These are phyloP conservation scores for Strigamia transsilvanica DNA, from an alignment of 2,888 invertebrate genomes.

Conservation along the genomic window DNA sequence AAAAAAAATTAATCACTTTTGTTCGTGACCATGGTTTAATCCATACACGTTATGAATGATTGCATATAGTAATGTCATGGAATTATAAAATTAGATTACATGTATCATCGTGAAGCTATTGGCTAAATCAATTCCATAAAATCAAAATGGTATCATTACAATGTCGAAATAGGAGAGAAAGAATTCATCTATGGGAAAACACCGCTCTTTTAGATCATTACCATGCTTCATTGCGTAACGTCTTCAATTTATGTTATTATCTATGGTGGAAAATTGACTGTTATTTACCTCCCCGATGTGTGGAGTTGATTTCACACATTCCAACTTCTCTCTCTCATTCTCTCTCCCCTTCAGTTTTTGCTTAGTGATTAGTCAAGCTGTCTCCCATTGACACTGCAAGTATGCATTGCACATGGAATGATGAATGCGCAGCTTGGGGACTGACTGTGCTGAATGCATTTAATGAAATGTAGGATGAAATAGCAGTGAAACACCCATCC, in stretches of 20 bases:
- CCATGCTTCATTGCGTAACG: slow-evolving; percentile 39
- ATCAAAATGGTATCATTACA: slow-evolving; percentile 43
- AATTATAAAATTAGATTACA: slow-evolving; percentile 25
- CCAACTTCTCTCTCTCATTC: slow-evolving; percentile 25
- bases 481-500: slow-evolving; percentile 47
- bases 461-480: slow-evolving; percentile 49
- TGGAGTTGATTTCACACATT: slow-evolving; percentile 49
- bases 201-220: slow-evolving; percentile 24
- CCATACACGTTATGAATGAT: too few relatives aligned
- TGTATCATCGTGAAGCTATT: slow-evolving; percentile 4
- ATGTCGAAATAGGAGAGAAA: not conserved
- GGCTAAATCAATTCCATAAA: slow-evolving; percentile 19
- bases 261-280: slow-evolving; percentile 45
- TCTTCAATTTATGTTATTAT: slow-evolving; percentile 47
- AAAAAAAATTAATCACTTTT: not conserved
- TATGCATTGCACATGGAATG: slow-evolving; percentile 34
- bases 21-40: not conserved
- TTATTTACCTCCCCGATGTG: slow-evolving; percentile 42
- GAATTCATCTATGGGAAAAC: slow-evolving; percentile 6
- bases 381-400: slow-evolving; percentile 48
- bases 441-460: slow-evolving; percentile 39
- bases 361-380: slow-evolving; percentile 43
- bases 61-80: not conserved
- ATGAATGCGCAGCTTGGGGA: slow-evolving; percentile 45
- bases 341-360: slow-evolving; percentile 36